These are phyloP conservation scores for Pluvianellus socialis DNA, from an alignment of 2,113 vertebrate genomes.

Conservation along the genomic window DNA sequence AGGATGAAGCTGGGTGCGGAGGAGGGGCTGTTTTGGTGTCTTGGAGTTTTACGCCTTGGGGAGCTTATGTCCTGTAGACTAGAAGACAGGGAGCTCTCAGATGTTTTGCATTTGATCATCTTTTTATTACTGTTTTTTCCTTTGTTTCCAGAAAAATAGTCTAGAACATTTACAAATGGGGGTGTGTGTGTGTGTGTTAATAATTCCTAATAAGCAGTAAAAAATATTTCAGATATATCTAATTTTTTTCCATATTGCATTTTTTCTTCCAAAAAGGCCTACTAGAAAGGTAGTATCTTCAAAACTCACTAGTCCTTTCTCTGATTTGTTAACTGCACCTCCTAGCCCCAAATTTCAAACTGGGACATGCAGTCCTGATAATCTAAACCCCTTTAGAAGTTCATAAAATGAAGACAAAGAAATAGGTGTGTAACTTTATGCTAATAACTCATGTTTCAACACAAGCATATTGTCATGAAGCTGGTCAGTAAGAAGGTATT, in stretches of 20 bases:
- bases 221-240: not conserved
- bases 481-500: not conserved
- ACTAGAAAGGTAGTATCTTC: not conserved
- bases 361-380: not conserved
- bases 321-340: not conserved
- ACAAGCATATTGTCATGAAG: not conserved
- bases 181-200: no score
- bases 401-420: not conserved
- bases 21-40: not conserved
- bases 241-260: not conserved
- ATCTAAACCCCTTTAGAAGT: not conserved
- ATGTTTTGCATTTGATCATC: not conserved
- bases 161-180: not conserved
- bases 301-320: not conserved
- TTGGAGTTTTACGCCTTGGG: fast-evolving
- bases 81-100: not conserved
- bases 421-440: not conserved
- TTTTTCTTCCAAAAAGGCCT: not conserved
- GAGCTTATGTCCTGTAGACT: not conserved
- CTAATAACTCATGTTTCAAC: not conserved
- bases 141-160: not conserved
- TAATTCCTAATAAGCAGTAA: not conserved
- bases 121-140: not conserved
- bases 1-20: not conserved
- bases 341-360: not conserved